Base-by-base conservation (phyloP, 2,797 vertebrate species). In the Danio tinwini region DNA sequence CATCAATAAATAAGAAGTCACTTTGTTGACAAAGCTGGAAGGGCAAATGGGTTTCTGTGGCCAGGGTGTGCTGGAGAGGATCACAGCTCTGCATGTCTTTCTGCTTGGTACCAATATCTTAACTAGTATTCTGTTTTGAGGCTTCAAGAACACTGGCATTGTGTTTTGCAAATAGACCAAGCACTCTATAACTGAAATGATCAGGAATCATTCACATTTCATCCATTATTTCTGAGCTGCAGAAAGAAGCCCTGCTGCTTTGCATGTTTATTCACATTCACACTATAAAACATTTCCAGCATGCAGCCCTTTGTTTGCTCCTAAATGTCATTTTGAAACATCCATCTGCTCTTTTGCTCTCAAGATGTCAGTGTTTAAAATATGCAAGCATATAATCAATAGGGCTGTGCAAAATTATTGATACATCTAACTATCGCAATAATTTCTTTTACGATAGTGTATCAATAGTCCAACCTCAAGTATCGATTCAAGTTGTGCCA, bases 131-230 rank as follows among this genome's bases (percentile, higher is more conserved):
- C 44, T 16, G 19, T 40, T 47, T 63, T 71, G 71, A 29, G 21
- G 47, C 29, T 74, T 14, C 65, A 84, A 80, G 65, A 83, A 86
- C 74, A 75, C 74, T 40, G 69, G 52, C 74, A 78, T 83, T 85
- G 77, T 85, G 80, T 81, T 83, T 63, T 81, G 53, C 52, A 65
- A 84, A 70, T 40, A 50, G 72, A 84, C 76, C 82, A 80, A 53
- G 49, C 61, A 82, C 21, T 59, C 6, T 50, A 53, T 49, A 73
- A 67, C 52, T 73, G 70, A 47, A 70, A 61, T 65, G 52, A n/a
- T 58, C 45, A 55, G 2, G 19, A 65, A 74, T 71, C 65, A 49
- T 44, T 40, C 82, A 50, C 55, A 74, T 68, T 58, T 74, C 58
- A 65, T 75, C 37, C 58, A 72, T 76, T 72, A 55, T 69, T 39